Base-by-base conservation (phyloP, 1,140 invertebrate genomes). In the Heliconius congener region DNA sequence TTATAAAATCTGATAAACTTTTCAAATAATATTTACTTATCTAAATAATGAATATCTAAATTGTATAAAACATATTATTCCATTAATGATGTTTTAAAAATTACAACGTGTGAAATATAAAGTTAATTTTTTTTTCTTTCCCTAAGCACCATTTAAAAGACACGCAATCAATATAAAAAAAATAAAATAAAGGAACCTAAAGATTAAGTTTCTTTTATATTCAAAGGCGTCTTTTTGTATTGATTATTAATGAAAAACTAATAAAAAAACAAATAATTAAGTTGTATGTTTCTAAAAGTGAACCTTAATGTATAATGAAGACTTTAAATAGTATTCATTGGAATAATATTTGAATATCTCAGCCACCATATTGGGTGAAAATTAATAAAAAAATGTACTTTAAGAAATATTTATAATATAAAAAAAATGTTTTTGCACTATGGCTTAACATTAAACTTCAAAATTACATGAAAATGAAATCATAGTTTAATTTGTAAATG, bases 81-180 rank as follows among this genome's bases (percentile, higher is more conserved):
- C 42, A 13, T 42, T 46, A 46, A 46, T 39, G 39, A 42, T 46
- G 18, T n/a, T 27, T n/a, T 23, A 23, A 23, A 8, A 60, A 60
- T 60, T 60, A 60, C 9, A 60, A 60, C 52, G 19, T 19, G 52
- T 8, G 6, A 27, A n/a, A 60, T 60, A n/a, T 60, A 60, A 46
- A 13, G 13, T 46, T 46, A 46, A 3, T 13, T 52, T 66, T 3
- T 30, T 66, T 30, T 27, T 27, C 60, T 66, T 30, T 66, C 8
- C 13, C 23, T 66, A 66, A 30, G 60, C 60, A 66, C 60, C 60
- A 66, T 30, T 60, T n/a, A 23, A 60, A 60, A 60, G 55, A 60
- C 55, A 60, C n/a, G 19, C n/a, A 60, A n/a, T 23, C n/a, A 60
- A 66, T 66, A 66, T 27, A 27, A 11, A 27, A n/a, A 13, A 30